Conservation (phyloP, 2,113 vertebrate genomes). For the Heterocephalus glaber region DNA sequence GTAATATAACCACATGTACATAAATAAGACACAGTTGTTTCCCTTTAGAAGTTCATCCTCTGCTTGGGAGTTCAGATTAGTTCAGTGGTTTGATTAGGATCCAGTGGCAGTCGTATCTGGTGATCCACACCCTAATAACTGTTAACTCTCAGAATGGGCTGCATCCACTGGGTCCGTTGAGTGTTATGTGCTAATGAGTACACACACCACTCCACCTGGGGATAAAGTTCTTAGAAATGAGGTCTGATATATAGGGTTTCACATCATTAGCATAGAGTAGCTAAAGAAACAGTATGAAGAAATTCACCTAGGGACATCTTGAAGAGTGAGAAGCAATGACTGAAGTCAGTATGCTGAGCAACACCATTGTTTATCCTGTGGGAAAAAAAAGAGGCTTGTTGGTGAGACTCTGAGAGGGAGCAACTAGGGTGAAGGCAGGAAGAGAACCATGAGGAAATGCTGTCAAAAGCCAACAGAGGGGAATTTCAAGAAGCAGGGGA, state of each 20-base stretch:
- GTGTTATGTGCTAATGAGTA: not conserved
- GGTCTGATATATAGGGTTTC: not conserved
- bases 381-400: not conserved
- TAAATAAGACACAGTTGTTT: not conserved
- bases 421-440: not conserved
- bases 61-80: not conserved
- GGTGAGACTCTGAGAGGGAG: not conserved
- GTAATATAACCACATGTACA: not conserved
- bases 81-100: not conserved
- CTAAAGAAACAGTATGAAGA: not conserved
- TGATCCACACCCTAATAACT: not conserved
- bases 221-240: not conserved
- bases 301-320: not conserved
- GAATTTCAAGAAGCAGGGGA: slow-evolving; percentile 25
- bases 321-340: not conserved
- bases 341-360: not conserved
- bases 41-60: not conserved
- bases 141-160: not conserved
- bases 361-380: not conserved
- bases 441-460: not conserved
- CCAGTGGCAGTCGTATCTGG: not conserved
- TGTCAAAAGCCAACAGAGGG: not conserved
- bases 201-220: not conserved
- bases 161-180: not conserved
- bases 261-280: not conserved